Conservation (phyloP, 2,797 vertebrate genomes). For the Muscicapa comitata region DNA sequence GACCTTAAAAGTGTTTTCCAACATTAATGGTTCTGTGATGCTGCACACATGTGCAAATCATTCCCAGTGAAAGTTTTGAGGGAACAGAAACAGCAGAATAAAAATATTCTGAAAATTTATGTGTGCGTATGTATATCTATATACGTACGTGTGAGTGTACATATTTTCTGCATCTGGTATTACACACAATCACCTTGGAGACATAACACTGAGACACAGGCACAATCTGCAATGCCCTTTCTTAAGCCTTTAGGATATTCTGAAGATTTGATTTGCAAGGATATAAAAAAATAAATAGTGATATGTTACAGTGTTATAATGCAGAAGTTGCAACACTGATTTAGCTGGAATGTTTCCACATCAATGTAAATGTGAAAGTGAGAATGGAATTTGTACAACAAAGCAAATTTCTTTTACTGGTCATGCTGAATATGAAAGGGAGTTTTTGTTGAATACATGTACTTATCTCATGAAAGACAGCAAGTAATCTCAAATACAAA, state of each 20-base stretch:
- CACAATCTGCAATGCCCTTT: neutral
- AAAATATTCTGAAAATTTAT: neutral
- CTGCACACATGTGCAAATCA: neutral
- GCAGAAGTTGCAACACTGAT: neutral
- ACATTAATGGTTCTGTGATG: neutral
- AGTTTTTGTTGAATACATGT: neutral
- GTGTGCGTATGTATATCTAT: rapidly evolving
- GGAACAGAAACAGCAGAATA: neutral
- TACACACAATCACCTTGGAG: neutral
- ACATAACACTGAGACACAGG: neutral
- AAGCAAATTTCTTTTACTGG: neutral
- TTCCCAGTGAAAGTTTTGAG: neutral
- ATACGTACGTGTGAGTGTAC: rapidly evolving
- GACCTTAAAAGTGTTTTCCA: neutral
- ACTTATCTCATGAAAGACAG: neutral
- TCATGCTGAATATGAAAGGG: neutral
- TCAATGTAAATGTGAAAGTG: neutral
- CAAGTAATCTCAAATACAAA: constrained; percentile 4
- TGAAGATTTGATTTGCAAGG: neutral
- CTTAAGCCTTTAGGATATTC: neutral
- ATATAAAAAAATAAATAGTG: neutral
- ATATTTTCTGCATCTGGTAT: neutral
- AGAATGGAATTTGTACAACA: neutral
- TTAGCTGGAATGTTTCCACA: neutral
- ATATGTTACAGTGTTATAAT: neutral